These are phyloP conservation scores for Globia sparganii DNA, from an alignment of 2,888 invertebrate species.

Conservation along the genomic window DNA sequence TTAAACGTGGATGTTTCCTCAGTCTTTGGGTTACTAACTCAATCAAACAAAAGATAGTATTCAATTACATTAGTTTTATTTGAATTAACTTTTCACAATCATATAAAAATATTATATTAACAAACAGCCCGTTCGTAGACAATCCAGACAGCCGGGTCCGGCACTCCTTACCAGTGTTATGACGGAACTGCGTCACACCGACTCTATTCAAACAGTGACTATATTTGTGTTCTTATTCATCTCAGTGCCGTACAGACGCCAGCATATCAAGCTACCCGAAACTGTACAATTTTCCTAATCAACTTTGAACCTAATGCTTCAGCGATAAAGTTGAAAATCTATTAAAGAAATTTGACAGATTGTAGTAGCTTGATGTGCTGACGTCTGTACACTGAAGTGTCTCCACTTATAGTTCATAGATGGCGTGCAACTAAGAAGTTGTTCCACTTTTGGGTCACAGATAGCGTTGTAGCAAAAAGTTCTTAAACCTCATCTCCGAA, in stretches of 20 bases:
- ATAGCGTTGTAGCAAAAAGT: conserved; percentile 13
- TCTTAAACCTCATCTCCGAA: not conserved
- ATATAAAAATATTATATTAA: not conserved
- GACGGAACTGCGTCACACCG: not conserved
- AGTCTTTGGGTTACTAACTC: not conserved
- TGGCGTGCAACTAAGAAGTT: conserved; percentile 10
- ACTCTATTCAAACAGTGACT: not conserved
- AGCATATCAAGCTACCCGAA: too few species aligned
- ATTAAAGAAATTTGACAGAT: too few species aligned
- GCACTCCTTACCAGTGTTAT: not conserved
- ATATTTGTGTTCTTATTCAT: too few species aligned
- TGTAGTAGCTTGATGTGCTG: too few species aligned
- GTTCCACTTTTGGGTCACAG: conserved; percentile 14
- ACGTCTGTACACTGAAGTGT: not conserved
- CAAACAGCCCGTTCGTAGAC: not conserved
- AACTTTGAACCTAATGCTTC: too few species aligned
- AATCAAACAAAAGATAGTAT: not conserved
- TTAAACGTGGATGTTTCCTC: not conserved
- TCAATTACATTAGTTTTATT: not conserved
- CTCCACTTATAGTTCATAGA: not conserved
- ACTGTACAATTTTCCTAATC: too few species aligned
- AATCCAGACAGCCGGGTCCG: not conserved
- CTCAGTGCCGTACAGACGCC: too few species aligned
- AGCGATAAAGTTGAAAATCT: too few species aligned
- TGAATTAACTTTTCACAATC: not conserved